Base-by-base conservation (phyloP, 1,140 invertebrate species). In the Nautilus pompilius region DNA sequence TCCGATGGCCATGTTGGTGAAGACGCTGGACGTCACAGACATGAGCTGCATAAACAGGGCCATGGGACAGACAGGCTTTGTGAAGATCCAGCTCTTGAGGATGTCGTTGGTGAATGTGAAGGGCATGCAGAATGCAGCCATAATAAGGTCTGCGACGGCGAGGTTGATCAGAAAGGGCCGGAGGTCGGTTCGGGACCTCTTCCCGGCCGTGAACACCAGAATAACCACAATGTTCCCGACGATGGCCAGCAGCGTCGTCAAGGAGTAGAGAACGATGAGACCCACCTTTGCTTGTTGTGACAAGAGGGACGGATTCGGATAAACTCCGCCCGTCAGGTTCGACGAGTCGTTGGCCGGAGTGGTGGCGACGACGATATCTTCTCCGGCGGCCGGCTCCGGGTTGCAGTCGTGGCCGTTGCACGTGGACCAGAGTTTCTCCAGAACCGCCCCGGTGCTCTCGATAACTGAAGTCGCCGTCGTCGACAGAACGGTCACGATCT, bases 111-210 rank as follows among this genome's bases (percentile, higher is more conserved):
- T 79, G 68, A 80, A 80, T 1, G 77, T 78, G 63, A 83, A 82
- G 13, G 81, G 81, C 73, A 83, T 76, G 61, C 81, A 83, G 62
- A 82, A 77, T 2, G 80, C 26, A 6, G 78, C 76, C 75, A 82
- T 79, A 20, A 80, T 64, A 24, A 83, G 73, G 53, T 83, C 81
- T 28, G 81, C 70, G n/a, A 78, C 64, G 32, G 82, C 90, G 85
- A 94, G 84, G 82, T 93, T 94, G 26, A 93, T 85, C 24, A 94
- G 85, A 81, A 92, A 93, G 3, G 73, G 71, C 2, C 76, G 58
- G 26, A 80, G 70, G 58, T 80, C 77, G 1, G 76, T 79, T 13
- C 75, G 65, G n/a, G 71, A 76, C 41, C 73, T 58, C 8, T 71
- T 57, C 0, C 78, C 78, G 17, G 65, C 60, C 4, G 66, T 59